A percentile compares a stretch with the other conserved stretches of the same genome.
phyloP scores from a whole-genome alignment of 2,797 vertebrate species.

The Lophura swinhoii region DNA sequence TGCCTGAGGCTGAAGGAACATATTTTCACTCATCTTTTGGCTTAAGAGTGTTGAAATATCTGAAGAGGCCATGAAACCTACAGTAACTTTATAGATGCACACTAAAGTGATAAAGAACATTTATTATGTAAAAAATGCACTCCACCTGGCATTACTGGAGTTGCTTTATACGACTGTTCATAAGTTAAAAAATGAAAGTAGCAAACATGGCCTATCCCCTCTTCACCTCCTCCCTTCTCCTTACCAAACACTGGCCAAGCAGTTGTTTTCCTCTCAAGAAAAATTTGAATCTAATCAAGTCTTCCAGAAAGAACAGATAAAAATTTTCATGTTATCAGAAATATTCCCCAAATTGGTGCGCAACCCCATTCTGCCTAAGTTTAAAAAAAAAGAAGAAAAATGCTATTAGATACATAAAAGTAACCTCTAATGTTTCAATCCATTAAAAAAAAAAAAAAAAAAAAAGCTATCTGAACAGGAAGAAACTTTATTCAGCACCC shows the following conservation, averaged over 20 bases:
- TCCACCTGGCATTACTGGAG: neutral
- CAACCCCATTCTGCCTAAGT: neutral
- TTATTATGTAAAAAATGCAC: neutral
- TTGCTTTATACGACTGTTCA: neutral
- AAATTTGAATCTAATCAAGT: neutral
- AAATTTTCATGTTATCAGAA: neutral
- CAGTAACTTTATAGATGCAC: neutral
- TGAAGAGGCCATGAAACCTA: neutral
- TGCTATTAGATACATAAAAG: neutral
- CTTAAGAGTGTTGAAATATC: neutral
- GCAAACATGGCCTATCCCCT: neutral
- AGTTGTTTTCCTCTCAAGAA: neutral
- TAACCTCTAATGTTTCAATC: neutral
- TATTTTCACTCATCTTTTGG: neutral
- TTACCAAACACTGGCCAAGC: neutral
- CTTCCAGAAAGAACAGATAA: neutral
- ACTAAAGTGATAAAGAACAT: neutral
- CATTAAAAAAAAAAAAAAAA: neutral
- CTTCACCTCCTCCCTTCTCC: neutral
- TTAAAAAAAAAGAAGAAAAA: neutral
- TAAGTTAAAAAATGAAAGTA: neutral
- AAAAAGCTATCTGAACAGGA: neutral
- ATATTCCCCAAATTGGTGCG: neutral
- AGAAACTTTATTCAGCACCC: neutral
- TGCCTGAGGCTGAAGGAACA: constrained; percentile 38